Evolutionary conservation across 2,888 invertebrate genomes (phyloP).

Genomic region (Capitulum mitella): DNA sequence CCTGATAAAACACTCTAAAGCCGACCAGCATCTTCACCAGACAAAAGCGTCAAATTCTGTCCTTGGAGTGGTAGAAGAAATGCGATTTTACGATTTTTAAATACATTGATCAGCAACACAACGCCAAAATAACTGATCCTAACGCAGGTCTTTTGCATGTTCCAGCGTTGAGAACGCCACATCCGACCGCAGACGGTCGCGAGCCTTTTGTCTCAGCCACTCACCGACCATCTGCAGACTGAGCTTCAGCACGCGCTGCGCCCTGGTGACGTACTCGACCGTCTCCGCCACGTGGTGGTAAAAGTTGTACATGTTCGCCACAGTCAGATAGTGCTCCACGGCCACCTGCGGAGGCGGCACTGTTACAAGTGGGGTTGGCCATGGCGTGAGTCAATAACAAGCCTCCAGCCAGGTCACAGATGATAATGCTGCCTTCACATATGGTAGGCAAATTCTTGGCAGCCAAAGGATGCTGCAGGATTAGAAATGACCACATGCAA

Average conservation of each 20-base stretch:
- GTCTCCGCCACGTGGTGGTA: constrained; percentile 6
- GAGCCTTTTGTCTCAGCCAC: neutral
- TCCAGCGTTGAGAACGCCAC: neutral
- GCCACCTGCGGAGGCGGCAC: neutral
- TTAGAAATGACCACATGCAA: no score
- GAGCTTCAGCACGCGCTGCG: neutral
- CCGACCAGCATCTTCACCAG: no score
- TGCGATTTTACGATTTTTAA: neutral
- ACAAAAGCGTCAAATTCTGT: no score
- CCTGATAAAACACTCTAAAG: no score
- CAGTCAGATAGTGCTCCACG: constrained; percentile 19
- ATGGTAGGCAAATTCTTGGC: no score
- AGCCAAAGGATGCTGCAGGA: no score
- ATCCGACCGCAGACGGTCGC: neutral
- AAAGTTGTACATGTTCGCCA: neutral
- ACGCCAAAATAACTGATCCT: neutral
- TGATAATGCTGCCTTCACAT: no score
- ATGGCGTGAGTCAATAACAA: neutral
- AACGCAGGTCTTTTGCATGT: no score
- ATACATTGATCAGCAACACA: neutral
- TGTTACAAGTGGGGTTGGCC: neutral
- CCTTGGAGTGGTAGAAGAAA: no score
- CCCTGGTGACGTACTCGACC: neutral
- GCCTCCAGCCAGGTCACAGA: neutral
- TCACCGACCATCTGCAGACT: neutral